Evolutionary conservation across 2,113 vertebrate species (phyloP).

Genomic region (Butorides virescens): DNA sequence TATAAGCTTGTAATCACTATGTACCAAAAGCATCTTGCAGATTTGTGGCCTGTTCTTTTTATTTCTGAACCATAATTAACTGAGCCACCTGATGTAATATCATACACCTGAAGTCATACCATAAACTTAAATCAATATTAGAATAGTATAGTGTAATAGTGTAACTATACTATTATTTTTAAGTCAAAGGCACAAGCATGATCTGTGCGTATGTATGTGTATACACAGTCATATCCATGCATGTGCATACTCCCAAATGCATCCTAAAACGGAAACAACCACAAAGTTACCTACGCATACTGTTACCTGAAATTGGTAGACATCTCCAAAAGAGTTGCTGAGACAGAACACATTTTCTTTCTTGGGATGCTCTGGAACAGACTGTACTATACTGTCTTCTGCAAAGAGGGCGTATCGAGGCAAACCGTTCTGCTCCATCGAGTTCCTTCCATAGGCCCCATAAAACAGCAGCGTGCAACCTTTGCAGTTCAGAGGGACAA

Average conservation of each 20-base stretch:
- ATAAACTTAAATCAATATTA: not conserved
- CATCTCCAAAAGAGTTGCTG: slow-evolving; percentile 94
- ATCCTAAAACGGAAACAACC: not conserved
- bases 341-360: slow-evolving; percentile 97
- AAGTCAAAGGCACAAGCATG: not conserved
- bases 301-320: slow-evolving; percentile 94
- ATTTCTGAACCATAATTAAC: not conserved
- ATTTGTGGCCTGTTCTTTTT: not conserved
- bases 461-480: slow-evolving; percentile 95
- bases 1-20: not conserved
- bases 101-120: not conserved
- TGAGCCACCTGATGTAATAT: not conserved
- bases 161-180: not conserved
- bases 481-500: slow-evolving; percentile 47
- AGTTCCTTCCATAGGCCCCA: slow-evolving; percentile 89
- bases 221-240: not conserved
- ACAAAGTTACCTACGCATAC: not conserved
- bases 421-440: slow-evolving; percentile 80
- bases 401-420: slow-evolving; percentile 90
- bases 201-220: fast-evolving
- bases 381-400: slow-evolving; percentile 93
- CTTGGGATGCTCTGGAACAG: slow-evolving; percentile 94
- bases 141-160: not conserved
- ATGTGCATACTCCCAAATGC: not conserved
- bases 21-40: not conserved